Conservation (phyloP, 2,888 invertebrate species). For the Drosophila greeni region DNA sequence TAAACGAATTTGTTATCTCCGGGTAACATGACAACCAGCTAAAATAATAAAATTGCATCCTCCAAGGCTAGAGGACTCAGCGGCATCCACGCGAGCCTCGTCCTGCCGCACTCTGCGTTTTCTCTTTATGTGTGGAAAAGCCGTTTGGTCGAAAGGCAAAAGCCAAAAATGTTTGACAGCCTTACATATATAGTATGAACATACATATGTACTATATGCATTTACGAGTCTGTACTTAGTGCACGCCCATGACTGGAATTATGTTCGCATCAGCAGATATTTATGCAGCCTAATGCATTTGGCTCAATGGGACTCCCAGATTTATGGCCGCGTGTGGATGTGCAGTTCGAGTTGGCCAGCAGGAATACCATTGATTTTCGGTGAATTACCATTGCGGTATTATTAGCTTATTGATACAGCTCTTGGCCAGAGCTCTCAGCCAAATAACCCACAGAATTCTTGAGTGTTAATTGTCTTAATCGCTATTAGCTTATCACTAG, state of each 20-base stretch:
- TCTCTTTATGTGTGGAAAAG: slow-evolving; percentile 22
- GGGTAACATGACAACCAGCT: slow-evolving; percentile 42
- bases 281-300: slow-evolving; percentile 45
- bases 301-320: slow-evolving; percentile 23
- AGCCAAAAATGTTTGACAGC: slow-evolving; percentile 33
- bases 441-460: background rate
- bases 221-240: slow-evolving; percentile 22
- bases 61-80: slow-evolving; percentile 14
- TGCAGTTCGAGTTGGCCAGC: background rate
- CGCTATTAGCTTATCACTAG: background rate
- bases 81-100: slow-evolving; percentile 1
- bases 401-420: slow-evolving; percentile 9
- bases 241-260: slow-evolving; percentile 31
- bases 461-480: background rate
- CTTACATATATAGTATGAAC: background rate
- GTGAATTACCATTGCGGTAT: background rate
- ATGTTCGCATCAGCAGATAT: slow-evolving; percentile 43
- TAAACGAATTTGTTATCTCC: slow-evolving; percentile 44
- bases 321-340: slow-evolving; percentile 11
- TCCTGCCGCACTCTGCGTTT: slow-evolving; percentile 19
- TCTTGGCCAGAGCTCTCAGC: background rate
- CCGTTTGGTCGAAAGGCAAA: slow-evolving; percentile 20
- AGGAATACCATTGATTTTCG: slow-evolving; percentile 1
- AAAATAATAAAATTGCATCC: slow-evolving; percentile 47
- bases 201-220: background rate